Evolutionary conservation across 2,797 vertebrate genomes (phyloP).

Genomic region (Enteromius argenteus): DNA sequence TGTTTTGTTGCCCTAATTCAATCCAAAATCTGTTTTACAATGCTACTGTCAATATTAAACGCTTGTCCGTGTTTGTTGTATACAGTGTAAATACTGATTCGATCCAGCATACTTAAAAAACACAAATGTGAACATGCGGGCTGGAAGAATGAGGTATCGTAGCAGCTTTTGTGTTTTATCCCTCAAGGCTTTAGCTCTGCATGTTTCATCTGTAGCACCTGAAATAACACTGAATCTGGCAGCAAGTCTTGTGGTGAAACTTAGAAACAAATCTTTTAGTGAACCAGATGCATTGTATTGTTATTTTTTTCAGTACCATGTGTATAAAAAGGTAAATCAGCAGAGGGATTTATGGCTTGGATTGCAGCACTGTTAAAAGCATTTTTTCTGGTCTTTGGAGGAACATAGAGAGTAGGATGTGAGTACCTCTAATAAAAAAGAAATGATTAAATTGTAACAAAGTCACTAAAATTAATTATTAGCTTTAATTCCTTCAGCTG

Average conservation of each 20-base stretch:
- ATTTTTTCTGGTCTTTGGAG: constrained; percentile 8
- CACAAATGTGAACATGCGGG: constrained; percentile 51
- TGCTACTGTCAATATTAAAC: background rate
- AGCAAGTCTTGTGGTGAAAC: constrained; percentile 22
- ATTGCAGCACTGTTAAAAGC: constrained; percentile 2
- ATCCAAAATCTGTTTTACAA: constrained; percentile 3
- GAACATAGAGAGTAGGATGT: background rate
- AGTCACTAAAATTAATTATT: constrained; percentile 67
- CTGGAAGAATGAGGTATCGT: constrained; percentile 10
- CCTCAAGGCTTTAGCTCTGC: constrained; percentile 18
- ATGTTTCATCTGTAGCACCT: constrained; percentile 42
- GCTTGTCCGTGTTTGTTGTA: background rate
- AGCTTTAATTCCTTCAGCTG: constrained; percentile 70
- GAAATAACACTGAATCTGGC: constrained; percentile 57
- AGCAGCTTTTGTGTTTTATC: constrained; percentile 35
- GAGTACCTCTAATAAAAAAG: constrained; percentile 64
- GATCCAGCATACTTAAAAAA: constrained; percentile 42
- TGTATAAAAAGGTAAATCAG: constrained; percentile 3
- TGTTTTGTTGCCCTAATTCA: background rate
- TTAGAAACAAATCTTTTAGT: background rate
- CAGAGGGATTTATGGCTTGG: constrained; percentile 11
- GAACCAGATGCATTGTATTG: constrained; percentile 30
- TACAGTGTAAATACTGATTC: constrained; percentile 57
- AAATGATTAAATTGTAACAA: constrained; percentile 67
- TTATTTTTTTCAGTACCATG: background rate